These are phyloP conservation scores for Cerastoderma edule DNA, from an alignment of 2,888 invertebrate species.

Conservation along the genomic window DNA sequence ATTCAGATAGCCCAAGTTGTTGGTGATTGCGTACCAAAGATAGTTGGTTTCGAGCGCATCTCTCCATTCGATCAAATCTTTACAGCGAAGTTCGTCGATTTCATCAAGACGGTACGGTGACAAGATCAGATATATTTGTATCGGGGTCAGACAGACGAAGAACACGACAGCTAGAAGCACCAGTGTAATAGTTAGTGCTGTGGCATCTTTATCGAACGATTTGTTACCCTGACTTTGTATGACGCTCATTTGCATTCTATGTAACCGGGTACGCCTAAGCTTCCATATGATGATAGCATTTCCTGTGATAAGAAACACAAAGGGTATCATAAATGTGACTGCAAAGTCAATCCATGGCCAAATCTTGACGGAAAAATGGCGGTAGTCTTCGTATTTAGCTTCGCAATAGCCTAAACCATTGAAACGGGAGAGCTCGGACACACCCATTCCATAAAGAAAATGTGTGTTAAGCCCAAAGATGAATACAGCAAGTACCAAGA, in stretches of 20 bases:
- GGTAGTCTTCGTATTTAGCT: slow-evolving; percentile 30
- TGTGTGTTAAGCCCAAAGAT: slow-evolving; percentile 42
- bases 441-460: slow-evolving; percentile 32
- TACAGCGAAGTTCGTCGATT: slow-evolving; percentile 18
- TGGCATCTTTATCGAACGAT: slow-evolving; percentile 12
- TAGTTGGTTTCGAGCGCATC: slow-evolving; percentile 21
- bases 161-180: slow-evolving; percentile 44
- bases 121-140: slow-evolving; percentile 39
- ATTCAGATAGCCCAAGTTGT: slow-evolving; percentile 67
- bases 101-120: slow-evolving; percentile 29
- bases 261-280: neutral
- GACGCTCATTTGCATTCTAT: slow-evolving; percentile 23
- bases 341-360: slow-evolving; percentile 54
- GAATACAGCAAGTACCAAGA: neutral
- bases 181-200: slow-evolving; percentile 21
- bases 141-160: slow-evolving; percentile 37
- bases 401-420: slow-evolving; percentile 14
- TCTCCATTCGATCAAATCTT: slow-evolving; percentile 27
- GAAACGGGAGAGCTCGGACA: neutral
- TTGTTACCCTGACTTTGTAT: neutral
- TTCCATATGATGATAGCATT: slow-evolving; percentile 39
- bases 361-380: slow-evolving; percentile 25
- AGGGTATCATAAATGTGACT: slow-evolving; percentile 37
- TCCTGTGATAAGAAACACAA: slow-evolving; percentile 33
- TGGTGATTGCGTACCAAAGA: slow-evolving; percentile 58